A percentile compares a stretch with the other conserved stretches of the same genome.
These are phyloP conservation scores for Melozone crissalis DNA, from an alignment of 2,113 vertebrate species.

Conservation along the genomic window DNA sequence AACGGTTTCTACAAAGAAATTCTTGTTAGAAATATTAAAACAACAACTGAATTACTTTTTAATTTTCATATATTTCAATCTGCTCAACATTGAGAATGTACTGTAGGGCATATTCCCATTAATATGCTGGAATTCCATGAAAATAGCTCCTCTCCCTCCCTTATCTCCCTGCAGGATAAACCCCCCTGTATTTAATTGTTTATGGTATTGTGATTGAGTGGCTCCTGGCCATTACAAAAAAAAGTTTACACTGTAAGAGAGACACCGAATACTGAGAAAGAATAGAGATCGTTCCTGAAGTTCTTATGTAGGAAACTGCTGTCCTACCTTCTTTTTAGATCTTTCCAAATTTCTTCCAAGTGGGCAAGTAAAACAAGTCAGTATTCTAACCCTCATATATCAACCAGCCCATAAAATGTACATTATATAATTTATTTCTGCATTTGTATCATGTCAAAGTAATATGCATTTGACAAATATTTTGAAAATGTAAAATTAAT, in stretches of 20 bases:
- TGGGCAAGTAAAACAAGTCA: neutral
- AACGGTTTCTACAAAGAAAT: neutral
- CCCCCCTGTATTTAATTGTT: neutral
- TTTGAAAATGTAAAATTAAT: neutral
- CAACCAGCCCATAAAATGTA: neutral
- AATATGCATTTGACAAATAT: neutral
- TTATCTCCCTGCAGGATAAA: neutral
- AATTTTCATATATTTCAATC: neutral
- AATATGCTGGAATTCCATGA: neutral
- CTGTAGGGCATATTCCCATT: neutral
- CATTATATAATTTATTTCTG: neutral
- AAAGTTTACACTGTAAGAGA: neutral
- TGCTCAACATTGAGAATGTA: rapidly evolving
- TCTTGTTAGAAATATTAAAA: neutral
- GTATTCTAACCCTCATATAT: neutral
- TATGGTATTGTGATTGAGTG: neutral
- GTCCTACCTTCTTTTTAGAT: neutral
- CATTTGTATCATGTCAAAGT: neutral
- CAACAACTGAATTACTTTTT: neutral
- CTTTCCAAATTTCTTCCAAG: neutral
- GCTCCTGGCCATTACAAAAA: neutral
- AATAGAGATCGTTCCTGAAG: neutral
- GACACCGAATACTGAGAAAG: neutral
- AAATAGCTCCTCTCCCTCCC: neutral
- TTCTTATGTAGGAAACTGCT: neutral